Evolutionary conservation across 2,113 vertebrate genomes (phyloP), one percentile per base, ranked within the genome.

Genomic region (Oncorhynchus kisutch): DNA sequence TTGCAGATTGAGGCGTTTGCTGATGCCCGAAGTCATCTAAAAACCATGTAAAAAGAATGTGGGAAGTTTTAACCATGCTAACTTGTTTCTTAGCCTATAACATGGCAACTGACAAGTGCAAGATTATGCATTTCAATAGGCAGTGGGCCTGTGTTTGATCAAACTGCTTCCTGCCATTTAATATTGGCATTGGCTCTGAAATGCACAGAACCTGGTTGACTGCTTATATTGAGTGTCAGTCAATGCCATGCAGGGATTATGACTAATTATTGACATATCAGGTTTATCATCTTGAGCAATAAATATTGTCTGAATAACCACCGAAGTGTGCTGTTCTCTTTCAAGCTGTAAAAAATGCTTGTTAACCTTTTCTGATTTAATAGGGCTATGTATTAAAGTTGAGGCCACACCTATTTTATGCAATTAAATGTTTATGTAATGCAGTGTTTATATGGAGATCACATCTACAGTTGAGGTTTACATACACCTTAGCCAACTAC

Each of bases 271-370:
- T 49, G 74, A 87, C 81, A 48, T 86, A 48, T 86, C 75, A 85
- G 85, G 34, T 84, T 77, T 86, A 91, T 85, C 77, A 83, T 83
- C 81, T 89, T 80, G 82, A 90, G 87, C 91, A 92, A 88, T 92
- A 92, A 92, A 90, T 76, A 80, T 83, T 86, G 60, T 86, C 77
- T 87, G 77, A 90, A 83, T 87, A 86, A 90, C 84, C 64, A 71
- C 73, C 4, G 16, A 54, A 54, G 1, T 72, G 67, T 75, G 71
- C 48, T 78, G 79, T 24, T 6, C 11, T 57, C 45, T 74, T 45
- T 80, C 51, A 54, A 54, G 0, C 51, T 54, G 39, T 12, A 45
- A 45, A 45, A 45, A 45, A 45, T 3, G 9, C 9, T 2, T 45
- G 9, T 45, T 13, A 0, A 14, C 49, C 14, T 54, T 45, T 45